Evolutionary conservation across 2,797 vertebrate species (phyloP).

Genomic region (Chaetophractus vellerosus): DNA sequence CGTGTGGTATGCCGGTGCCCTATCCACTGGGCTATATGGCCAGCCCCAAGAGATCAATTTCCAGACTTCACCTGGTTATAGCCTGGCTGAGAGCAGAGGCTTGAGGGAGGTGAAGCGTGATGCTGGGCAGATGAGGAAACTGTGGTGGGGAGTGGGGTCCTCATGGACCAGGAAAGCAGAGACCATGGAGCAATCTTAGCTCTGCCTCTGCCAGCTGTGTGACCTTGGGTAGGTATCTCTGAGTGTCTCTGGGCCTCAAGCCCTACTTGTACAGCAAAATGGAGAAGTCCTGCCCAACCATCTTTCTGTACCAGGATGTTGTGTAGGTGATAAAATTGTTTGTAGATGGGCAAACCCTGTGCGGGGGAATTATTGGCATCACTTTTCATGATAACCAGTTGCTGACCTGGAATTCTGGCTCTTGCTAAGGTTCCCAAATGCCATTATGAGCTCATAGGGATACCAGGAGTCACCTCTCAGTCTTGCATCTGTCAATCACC

Average conservation of each 20-base stretch:
- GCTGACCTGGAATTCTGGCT: rapidly evolving
- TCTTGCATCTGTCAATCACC: rapidly evolving
- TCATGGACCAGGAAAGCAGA: neutral
- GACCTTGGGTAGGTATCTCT: neutral
- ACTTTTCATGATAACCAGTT: rapidly evolving
- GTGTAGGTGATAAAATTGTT: neutral
- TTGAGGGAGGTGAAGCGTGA: too few species aligned
- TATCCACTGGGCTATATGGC: too few species aligned
- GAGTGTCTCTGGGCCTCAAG: neutral
- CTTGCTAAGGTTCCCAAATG: neutral
- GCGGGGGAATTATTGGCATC: rapidly evolving
- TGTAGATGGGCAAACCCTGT: rapidly evolving
- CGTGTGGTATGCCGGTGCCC: too few species aligned
- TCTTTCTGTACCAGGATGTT: neutral
- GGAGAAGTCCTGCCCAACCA: neutral
- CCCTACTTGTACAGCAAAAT: neutral
- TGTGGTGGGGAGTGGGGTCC: rapidly evolving
- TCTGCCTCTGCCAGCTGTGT: neutral
- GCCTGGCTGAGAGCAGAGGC: neutral
- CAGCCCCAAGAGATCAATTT: neutral
- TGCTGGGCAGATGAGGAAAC: rapidly evolving
- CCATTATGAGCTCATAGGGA: rapidly evolving
- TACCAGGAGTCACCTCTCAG: neutral
- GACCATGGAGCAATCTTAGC: rapidly evolving
- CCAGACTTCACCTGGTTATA: neutral